Conservation (phyloP, 2,888 invertebrate species). For the Ornithoptera priamus region DNA sequence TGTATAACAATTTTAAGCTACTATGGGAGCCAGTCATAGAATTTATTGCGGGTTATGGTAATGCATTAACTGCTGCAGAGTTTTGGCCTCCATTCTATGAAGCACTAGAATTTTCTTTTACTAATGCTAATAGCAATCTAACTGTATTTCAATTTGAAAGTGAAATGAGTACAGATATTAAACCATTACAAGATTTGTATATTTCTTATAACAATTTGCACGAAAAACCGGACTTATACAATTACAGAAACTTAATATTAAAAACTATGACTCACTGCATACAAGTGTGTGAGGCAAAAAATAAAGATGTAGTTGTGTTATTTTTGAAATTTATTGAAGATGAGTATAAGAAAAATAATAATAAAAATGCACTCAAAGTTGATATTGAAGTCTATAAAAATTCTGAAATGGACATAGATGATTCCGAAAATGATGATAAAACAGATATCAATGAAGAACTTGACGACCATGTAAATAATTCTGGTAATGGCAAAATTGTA, state of each 20-base stretch:
- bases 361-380: conserved; percentile 64
- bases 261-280: conserved; percentile 87
- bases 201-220: conserved; percentile 62
- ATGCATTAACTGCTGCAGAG: conserved; percentile 76
- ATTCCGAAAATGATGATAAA: conserved; percentile 51
- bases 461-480: conserved; percentile 50
- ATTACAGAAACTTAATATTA: conserved; percentile 90
- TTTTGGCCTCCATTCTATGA: conserved; percentile 87
- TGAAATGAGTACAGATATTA: conserved; percentile 56
- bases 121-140: conserved; percentile 64
- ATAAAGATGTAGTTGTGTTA: conserved; percentile 88
- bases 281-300: conserved; percentile 88
- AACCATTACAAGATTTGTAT: conserved; percentile 58
- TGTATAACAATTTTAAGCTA: conserved; percentile 92
- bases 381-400: conserved; percentile 82
- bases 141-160: conserved; percentile 57
- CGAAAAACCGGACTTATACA: conserved; percentile 84
- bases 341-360: conserved; percentile 68
- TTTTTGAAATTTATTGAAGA: conserved; percentile 89
- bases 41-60: conserved; percentile 87
- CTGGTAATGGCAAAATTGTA: conserved; percentile 64
- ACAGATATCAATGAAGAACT: conserved; percentile 60
- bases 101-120: conserved; percentile 78
- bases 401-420: conserved; percentile 54
- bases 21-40: conserved; percentile 92